Evolutionary conservation across 1,140 invertebrate species (phyloP), one percentile per base, ranked within the genome.

Genomic region (Drosophila rufa): DNA sequence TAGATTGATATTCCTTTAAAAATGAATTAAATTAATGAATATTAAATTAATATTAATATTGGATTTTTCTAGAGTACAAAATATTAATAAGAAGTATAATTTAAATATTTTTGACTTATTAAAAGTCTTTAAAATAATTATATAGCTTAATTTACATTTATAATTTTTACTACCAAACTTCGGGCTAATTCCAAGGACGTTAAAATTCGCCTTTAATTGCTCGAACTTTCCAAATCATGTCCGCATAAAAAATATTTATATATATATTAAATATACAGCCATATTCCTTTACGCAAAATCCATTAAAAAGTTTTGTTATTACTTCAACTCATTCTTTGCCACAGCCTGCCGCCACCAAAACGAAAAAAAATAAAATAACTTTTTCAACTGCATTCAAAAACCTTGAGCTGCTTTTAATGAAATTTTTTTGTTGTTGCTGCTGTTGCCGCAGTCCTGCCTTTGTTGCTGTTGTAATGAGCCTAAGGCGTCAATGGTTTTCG

Each of bases 391-490:
- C 82, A 85, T 81, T 78, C 64, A 62, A 50, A 70, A 85, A 70
- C 82, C 82, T 85, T 85, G 82, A 86, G 82, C 82, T 78, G 82
- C 69, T 86, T 85, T 85, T 85, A 85, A 85, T 86, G 82, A 85
- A 85, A 85, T 79, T 83, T 73, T 75, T 61, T 64, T 17, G 25
- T 45, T 53, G 50, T 56, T 56, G 8, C 36, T 48, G 59, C 64
- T 50, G 62, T 62, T 19, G 46, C 53, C 33, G 47, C 61, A 76
- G 62, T 57, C 25, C 60, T 50, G 46, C 47, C 22, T 48, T 78
- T 53, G 38, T 69, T 82, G 66, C 66, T 79, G 57, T 66, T 74
- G 67, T 87, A 82, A 82, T 83, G 77, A 78, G 84, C 84, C 80
- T 75, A 62, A 75, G 78, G 84, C 85, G 78, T 70, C 81, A 67